Evolutionary conservation across 2,888 invertebrate genomes (phyloP).

Genomic region (Pterobdella sp.): DNA sequence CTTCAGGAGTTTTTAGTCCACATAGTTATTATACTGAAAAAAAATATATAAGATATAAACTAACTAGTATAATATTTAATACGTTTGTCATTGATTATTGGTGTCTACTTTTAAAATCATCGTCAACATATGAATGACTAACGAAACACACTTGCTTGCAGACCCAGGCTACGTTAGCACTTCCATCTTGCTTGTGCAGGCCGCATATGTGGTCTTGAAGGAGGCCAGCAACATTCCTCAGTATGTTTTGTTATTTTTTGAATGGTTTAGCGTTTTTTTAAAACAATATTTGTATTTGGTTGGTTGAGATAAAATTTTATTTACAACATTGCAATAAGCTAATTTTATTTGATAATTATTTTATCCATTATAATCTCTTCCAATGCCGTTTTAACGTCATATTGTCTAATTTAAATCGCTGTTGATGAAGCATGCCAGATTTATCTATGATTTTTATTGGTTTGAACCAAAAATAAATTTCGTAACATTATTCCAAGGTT

Average conservation of each 20-base stretch:
- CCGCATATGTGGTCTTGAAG: slow-evolving; percentile 67
- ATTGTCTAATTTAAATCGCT: not conserved
- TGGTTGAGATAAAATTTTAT: not conserved
- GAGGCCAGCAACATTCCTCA: slow-evolving; percentile 70
- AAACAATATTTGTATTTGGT: not conserved
- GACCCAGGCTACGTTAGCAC: slow-evolving; percentile 80
- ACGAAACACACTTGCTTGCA: slow-evolving; percentile 19
- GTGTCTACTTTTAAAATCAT: too few species aligned
- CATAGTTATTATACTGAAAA: too few species aligned
- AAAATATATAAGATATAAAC: too few species aligned
- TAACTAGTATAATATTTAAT: too few species aligned
- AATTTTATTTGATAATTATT: not conserved
- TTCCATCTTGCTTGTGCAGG: slow-evolving; percentile 63
- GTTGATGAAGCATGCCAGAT: not conserved
- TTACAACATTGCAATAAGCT: not conserved
- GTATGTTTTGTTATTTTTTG: slow-evolving; percentile 1
- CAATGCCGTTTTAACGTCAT: not conserved
- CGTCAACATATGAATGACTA: too few species aligned
- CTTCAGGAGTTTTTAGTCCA: too few species aligned
- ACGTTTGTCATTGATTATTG: too few species aligned
- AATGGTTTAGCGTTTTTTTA: slow-evolving; percentile 35
- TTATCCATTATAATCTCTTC: not conserved
- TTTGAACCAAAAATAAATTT: not conserved
- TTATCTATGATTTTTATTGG: not conserved
- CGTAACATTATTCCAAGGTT: too few species aligned